Evolutionary conservation across 2,797 vertebrate genomes (phyloP).

Genomic region (Anguilla anguilla): DNA sequence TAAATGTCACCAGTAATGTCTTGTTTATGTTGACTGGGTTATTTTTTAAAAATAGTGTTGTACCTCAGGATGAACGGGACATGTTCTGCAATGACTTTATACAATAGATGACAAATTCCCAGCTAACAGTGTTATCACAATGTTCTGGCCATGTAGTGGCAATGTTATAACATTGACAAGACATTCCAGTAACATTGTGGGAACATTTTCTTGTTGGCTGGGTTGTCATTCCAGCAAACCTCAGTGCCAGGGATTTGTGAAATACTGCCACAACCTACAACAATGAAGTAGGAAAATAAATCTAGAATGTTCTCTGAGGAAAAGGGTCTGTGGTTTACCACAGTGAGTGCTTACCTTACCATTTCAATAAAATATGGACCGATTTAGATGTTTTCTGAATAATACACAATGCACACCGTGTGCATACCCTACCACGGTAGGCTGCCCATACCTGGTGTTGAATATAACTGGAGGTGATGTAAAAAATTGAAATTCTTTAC

Average conservation of each 20-base stretch:
- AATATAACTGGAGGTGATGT: background rate
- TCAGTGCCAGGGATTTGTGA: background rate
- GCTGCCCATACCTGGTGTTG: background rate
- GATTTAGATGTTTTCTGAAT: background rate
- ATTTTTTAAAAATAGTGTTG: background rate
- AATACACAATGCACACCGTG: background rate
- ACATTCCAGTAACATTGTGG: background rate
- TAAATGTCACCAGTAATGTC: background rate
- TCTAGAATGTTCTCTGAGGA: background rate
- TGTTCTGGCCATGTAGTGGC: too few species aligned
- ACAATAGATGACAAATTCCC: background rate
- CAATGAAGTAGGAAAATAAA: background rate
- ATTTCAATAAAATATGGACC: background rate
- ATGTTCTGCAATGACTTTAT: background rate
- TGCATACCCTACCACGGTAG: background rate
- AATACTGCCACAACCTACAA: background rate
- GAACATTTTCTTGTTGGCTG: background rate
- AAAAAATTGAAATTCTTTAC: background rate
- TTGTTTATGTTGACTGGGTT: background rate
- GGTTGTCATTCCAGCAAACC: background rate
- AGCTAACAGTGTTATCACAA: too few species aligned
- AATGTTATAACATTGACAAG: too few species aligned
- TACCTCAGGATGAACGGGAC: background rate
- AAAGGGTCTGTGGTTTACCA: background rate
- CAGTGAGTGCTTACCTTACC: background rate